Evolutionary conservation across 2,113 vertebrate species (phyloP), one percentile per base, ranked within the genome.

Genomic region (Falco punctatus): DNA sequence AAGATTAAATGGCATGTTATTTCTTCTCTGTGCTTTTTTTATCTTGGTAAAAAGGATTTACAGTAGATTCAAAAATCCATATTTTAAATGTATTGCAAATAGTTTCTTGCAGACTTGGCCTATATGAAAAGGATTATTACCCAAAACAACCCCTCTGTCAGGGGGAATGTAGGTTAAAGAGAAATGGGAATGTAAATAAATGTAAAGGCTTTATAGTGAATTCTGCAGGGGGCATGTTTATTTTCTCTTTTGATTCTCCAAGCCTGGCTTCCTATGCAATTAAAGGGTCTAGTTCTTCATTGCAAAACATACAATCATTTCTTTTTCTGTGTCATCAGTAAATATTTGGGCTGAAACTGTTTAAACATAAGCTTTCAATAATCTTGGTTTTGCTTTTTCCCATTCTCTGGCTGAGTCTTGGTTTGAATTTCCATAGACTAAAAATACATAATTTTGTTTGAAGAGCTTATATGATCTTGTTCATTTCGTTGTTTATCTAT

Each of bases 51-150:
- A 96, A 86, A 62, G 72, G 96, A 97, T 97, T 97, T 97, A 86
- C 83, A 70, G 86, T 71, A 81, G 81, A 88, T 94, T 96, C 91
- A 70, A 92, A 95, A 97, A 96, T 95, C 93, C 90, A 87, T 97
- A 95, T 96, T 97, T 98, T 92, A 97, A 97, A 97, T 93, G 94
- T 96, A 96, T 97, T 96, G 93, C 92, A 96, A 95, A 96, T 87
- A 95, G 67, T 97, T 94, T 94, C 42, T 87, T 55, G 73, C 94
- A 89, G 88, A 81, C 62, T 91, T 93, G 95, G 92, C 70, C 93
- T 93, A 35, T 94, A 72, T 90, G 94, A 90, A 91, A 96, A 91
- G 66, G 77, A 96, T 97, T 97, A 94, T 96, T 91, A 78, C 84
- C 86, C 72, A 85, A 94, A 94, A 90, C 94, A 96, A 48, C 69